Conservation (phyloP, 2,888 invertebrate species). For the Imbricaverruca yamaguchii region DNA sequence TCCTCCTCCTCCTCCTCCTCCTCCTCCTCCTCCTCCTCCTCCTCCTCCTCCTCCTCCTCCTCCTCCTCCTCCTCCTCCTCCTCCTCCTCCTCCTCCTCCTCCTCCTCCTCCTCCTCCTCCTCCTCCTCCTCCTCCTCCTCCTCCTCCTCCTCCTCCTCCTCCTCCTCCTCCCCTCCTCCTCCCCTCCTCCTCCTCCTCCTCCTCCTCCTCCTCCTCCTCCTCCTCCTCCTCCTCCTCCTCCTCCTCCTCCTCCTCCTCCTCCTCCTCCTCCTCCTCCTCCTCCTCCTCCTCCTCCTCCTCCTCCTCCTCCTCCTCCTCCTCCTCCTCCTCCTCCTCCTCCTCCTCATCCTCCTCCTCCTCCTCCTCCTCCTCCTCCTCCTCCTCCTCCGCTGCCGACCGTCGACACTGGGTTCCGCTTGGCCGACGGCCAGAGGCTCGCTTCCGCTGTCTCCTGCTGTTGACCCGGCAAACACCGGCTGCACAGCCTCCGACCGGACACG, state of each 20-base stretch:
- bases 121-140: neutral
- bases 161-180: constrained; percentile 9
- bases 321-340: neutral
- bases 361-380: neutral
- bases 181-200: constrained; percentile 23
- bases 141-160: neutral
- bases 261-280: neutral
- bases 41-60: too few relatives aligned
- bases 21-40: too few relatives aligned
- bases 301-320: neutral
- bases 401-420: too few relatives aligned
- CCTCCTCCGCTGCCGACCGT: too few relatives aligned
- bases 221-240: neutral
- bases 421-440: too few relatives aligned
- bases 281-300: neutral
- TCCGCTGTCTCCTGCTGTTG: too few relatives aligned
- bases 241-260: neutral
- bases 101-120: neutral
- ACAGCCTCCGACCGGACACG: too few relatives aligned
- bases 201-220: constrained; percentile 1
- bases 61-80: too few relatives aligned
- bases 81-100: too few relatives aligned
- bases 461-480: too few relatives aligned
- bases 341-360: too few relatives aligned
- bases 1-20: too few relatives aligned